Conservation (phyloP, 2,888 invertebrate species). For the Trichogramma dendrolimi region DNA sequence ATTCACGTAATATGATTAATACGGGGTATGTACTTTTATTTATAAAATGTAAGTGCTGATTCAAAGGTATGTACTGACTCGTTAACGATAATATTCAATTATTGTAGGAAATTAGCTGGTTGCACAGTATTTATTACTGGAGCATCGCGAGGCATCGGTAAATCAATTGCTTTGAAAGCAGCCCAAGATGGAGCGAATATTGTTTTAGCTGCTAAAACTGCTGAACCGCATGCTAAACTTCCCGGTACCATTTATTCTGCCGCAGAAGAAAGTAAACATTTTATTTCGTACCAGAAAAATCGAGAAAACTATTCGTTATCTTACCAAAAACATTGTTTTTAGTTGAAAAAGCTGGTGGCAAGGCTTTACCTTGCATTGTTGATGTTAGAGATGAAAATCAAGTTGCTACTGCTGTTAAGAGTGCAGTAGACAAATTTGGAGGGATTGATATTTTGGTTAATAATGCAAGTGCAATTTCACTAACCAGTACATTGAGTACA, state of each 20-base stretch:
- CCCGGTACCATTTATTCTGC: conserved; percentile 90
- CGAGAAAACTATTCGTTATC: neutral
- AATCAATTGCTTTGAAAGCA: conserved; percentile 88
- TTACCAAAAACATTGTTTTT: conserved; percentile 10
- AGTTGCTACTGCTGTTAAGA: conserved; percentile 67
- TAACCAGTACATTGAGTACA: conserved; percentile 76
- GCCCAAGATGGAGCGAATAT: conserved; percentile 90
- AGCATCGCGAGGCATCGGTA: conserved; percentile 93
- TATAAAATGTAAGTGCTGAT: neutral
- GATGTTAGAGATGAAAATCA: conserved; percentile 82
- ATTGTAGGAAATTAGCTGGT: conserved; percentile 71
- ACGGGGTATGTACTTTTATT: conserved; percentile 24
- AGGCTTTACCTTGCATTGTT: conserved; percentile 80
- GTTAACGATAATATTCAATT: neutral
- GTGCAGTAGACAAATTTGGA: conserved; percentile 80
- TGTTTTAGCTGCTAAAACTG: conserved; percentile 88
- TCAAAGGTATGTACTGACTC: too few species aligned
- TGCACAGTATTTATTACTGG: conserved; percentile 93
- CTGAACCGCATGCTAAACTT: conserved; percentile 82
- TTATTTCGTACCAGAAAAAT: neutral
- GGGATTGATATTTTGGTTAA: conserved; percentile 93
- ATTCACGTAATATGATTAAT: conserved; percentile 28
- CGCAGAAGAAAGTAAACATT: conserved; percentile 73
- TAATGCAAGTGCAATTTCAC: conserved; percentile 91
- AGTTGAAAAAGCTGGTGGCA: conserved; percentile 85